phyloP scores from a whole-genome alignment of 2,113 vertebrate species.

The Argyrosomus japonicus region DNA sequence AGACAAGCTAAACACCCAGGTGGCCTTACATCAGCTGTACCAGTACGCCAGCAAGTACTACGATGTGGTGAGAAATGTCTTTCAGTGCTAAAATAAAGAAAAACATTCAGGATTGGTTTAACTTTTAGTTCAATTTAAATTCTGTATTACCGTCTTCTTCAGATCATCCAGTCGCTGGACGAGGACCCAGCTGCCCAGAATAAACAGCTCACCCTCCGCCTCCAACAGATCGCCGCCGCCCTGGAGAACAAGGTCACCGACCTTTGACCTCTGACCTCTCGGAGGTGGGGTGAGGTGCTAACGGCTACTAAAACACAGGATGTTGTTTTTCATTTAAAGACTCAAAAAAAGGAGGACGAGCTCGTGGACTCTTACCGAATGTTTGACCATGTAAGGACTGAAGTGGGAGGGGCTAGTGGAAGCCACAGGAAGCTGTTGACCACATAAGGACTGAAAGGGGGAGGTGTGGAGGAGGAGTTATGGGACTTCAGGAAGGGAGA shows the following conservation, averaged over 20 bases:
- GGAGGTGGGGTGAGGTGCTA: conserved; percentile 32
- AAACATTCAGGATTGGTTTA: too few species aligned
- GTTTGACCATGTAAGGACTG: conserved; percentile 45
- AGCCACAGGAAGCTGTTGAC: conserved; percentile 36
- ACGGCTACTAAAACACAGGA: conserved; percentile 40
- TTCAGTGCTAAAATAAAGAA: background rate
- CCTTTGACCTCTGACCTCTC: conserved; percentile 86
- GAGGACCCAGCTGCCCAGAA: conserved; percentile 96
- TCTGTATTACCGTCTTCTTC: background rate
- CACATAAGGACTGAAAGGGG: conserved; percentile 35
- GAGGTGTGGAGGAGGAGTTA: conserved; percentile 5
- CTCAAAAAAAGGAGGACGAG: conserved; percentile 30
- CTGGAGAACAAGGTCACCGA: conserved; percentile 99
- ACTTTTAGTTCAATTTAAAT: too few species aligned
- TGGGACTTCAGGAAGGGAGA: conserved; percentile 1
- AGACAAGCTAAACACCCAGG: conserved; percentile 93
- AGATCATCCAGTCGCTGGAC: conserved; percentile 97
- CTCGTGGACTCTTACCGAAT: conserved; percentile 35
- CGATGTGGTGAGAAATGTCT: conserved; percentile 88
- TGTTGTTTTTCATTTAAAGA: conserved; percentile 39
- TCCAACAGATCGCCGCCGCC: conserved; percentile 97
- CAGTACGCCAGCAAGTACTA: conserved; percentile 99
- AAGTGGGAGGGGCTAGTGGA: conserved; percentile 42
- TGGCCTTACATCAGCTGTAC: conserved; percentile 96
- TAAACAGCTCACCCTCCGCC: conserved; percentile 95